Evolutionary conservation across 2,797 vertebrate genomes (phyloP).

Genomic region (Anabas testudineus): DNA sequence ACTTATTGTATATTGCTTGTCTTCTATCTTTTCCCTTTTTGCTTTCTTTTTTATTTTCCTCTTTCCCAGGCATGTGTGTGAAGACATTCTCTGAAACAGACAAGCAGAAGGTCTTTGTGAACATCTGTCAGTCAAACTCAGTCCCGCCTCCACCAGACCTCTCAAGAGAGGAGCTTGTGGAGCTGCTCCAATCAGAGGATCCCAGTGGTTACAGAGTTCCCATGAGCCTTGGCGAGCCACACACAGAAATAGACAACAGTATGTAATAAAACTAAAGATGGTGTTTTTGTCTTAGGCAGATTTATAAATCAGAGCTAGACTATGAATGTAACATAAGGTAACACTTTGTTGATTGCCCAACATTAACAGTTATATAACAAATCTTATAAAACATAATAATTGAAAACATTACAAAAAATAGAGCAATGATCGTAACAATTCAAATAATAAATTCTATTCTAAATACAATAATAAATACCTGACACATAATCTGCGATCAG

Average conservation of each 20-base stretch:
- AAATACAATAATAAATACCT: too few relatives aligned
- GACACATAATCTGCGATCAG: too few relatives aligned
- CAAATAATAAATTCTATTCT: too few relatives aligned
- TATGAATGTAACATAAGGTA: too few relatives aligned
- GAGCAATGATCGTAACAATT: too few relatives aligned
- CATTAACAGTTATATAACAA: too few relatives aligned
- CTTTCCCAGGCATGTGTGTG: conserved; percentile 87
- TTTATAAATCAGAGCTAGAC: too few relatives aligned
- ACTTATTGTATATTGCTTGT: background rate
- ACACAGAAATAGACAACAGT: conserved; percentile 91
- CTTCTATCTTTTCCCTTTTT: background rate
- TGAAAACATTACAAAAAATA: too few relatives aligned
- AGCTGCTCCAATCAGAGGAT: conserved; percentile 90
- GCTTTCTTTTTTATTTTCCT: background rate
- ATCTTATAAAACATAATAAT: too few relatives aligned
- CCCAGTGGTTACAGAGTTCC: conserved; percentile 90
- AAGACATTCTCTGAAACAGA: conserved; percentile 83
- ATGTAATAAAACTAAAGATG: conserved; percentile 40
- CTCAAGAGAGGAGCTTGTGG: conserved; percentile 86
- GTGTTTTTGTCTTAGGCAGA: too few relatives aligned
- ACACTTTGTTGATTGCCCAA: too few relatives aligned
- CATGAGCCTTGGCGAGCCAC: conserved; percentile 93
- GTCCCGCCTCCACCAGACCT: conserved; percentile 88
- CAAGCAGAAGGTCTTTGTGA: conserved; percentile 89
- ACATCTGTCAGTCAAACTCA: conserved; percentile 88